Evolutionary conservation across 1,140 invertebrate species (phyloP).

Genomic region (Pseudomyrmex flavicornis): DNA sequence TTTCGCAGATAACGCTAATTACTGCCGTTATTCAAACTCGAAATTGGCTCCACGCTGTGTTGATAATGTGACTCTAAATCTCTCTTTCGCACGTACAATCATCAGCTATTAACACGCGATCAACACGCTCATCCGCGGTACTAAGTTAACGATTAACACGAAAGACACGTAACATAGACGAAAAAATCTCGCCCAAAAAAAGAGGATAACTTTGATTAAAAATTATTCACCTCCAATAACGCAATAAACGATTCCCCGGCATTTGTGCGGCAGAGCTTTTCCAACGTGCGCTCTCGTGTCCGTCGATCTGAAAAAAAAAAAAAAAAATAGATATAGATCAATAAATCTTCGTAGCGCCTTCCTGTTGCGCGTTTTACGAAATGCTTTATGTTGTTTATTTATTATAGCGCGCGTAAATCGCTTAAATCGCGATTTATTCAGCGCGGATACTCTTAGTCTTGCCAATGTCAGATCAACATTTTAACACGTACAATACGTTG

Average conservation of each 20-base stretch:
- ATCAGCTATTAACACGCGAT: constrained; percentile 27
- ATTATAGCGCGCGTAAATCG: not conserved
- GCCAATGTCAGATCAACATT: constrained; percentile 10
- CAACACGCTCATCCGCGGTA: not conserved
- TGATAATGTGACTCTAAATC: constrained; percentile 24
- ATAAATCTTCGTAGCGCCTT: not conserved
- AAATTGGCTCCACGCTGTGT: constrained; percentile 49
- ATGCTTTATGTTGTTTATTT: not conserved
- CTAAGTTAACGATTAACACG: constrained; percentile 9
- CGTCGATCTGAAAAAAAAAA: constrained; percentile 85
- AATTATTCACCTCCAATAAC: constrained; percentile 85
- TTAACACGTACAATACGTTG: constrained; percentile 20
- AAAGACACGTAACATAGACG: not conserved
- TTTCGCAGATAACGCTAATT: constrained; percentile 62
- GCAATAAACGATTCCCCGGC: constrained; percentile 85
- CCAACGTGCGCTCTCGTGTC: constrained; percentile 86
- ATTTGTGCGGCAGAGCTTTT: constrained; percentile 86
- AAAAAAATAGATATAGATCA: constrained; percentile 15
- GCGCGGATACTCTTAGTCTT: not conserved
- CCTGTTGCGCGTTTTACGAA: too few species aligned
- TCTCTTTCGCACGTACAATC: constrained; percentile 11
- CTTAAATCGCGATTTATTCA: not conserved
- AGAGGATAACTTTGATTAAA: constrained; percentile 38
- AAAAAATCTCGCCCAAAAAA: too few species aligned
- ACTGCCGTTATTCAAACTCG: constrained; percentile 45